Percentiles rank a stretch among this genome's conserved stretches.
These are phyloP conservation scores for Urocynchramus pylzowi DNA, from an alignment of 2,113 vertebrate species.

Conservation along the genomic window DNA sequence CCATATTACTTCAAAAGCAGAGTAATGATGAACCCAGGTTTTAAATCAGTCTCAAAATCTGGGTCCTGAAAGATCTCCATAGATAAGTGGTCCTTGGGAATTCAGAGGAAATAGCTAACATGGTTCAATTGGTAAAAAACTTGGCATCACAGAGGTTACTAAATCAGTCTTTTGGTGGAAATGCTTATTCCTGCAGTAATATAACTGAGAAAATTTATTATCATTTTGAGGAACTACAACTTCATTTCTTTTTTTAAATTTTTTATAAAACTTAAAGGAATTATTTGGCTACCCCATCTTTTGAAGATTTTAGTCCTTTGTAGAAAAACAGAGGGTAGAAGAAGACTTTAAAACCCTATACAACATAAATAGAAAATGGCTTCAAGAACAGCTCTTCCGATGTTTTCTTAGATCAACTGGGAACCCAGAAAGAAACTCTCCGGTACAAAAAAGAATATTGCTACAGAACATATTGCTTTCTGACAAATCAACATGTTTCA, in stretches of 20 bases:
- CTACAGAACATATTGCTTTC: background rate
- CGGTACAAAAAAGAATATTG: background rate
- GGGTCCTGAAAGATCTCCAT: background rate
- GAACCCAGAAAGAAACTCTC: background rate
- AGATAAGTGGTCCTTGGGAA: background rate
- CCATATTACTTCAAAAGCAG: background rate
- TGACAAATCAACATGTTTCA: background rate
- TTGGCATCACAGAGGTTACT: background rate
- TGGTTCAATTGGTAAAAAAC: background rate
- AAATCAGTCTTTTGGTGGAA: background rate
- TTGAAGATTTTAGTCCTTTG: background rate
- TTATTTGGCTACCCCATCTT: background rate
- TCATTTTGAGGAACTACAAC: background rate
- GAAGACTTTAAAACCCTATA: background rate
- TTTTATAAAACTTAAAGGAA: background rate
- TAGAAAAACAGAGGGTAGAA: background rate
- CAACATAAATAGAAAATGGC: background rate
- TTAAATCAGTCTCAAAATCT: background rate
- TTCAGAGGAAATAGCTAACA: background rate
- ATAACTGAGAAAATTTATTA: background rate
- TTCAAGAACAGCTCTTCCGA: background rate
- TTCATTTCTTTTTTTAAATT: background rate
- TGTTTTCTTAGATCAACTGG: background rate
- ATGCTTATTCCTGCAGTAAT: background rate
- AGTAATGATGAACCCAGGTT: background rate